These are phyloP conservation scores for Microtus pennsylvanicus DNA, from an alignment of 2,113 vertebrate species.

Conservation along the genomic window DNA sequence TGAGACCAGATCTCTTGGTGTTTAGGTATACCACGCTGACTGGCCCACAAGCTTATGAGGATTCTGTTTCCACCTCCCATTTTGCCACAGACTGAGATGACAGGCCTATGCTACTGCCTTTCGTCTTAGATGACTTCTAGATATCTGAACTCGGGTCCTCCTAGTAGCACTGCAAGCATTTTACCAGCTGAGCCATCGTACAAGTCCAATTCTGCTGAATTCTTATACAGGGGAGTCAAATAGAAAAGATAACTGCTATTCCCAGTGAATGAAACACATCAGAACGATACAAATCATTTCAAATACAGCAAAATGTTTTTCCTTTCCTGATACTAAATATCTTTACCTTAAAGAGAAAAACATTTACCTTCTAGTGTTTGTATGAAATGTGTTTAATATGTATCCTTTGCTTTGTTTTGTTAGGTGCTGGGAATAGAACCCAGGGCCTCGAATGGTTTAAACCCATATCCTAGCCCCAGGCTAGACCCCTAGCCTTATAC, in stretches of 20 bases:
- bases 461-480: background rate
- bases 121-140: background rate
- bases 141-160: background rate
- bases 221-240: constrained; percentile 69
- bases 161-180: background rate
- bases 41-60: too few relatives aligned
- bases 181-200: background rate
- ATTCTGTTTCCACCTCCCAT: background rate
- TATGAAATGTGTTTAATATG: constrained; percentile 47
- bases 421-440: background rate
- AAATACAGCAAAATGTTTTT: background rate
- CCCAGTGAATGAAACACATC: constrained; percentile 34
- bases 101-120: background rate
- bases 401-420: background rate
- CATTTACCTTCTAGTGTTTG: constrained; percentile 19
- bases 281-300: constrained; percentile 52
- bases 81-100: background rate
- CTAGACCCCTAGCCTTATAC: background rate
- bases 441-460: background rate
- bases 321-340: constrained; percentile 41
- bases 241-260: constrained; percentile 72
- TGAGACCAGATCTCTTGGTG: background rate
- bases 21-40: too few relatives aligned
- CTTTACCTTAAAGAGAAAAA: constrained; percentile 35
- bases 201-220: constrained; percentile 39